Base-by-base conservation (phyloP, 2,888 invertebrate genomes). In the Drosophila infuscata region DNA sequence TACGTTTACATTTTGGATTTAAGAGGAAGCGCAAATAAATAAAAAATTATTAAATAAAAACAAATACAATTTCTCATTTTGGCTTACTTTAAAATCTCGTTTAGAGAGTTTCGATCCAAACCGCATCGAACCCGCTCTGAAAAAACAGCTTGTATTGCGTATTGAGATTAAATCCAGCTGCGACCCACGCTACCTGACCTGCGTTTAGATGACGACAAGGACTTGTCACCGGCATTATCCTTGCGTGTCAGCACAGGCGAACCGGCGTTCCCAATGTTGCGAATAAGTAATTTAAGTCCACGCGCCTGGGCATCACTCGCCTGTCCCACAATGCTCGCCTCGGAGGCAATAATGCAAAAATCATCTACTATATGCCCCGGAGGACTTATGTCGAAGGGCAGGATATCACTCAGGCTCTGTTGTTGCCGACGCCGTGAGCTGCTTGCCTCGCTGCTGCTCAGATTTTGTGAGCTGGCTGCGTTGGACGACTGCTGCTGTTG, bases 311-410 rank as follows among this genome's bases (percentile, higher is more conserved):
- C 92, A 43, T 94, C 93, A 36, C 92, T 92, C 30, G 91, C 92
- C 60, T 92, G 92, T 8, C 91, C 81, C 9, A 92, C 82, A 67
- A 86, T 92, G 66, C 91, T 92, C 30, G 95, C 95, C 91, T 96
- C 98, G 90, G 97, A 96, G 12, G 98, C 97, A 76, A 98, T 96
- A 30, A 97, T 97, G 91, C 96, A 97, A 94, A 98, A 98, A 93
- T 98, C 98, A 92, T 98, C 98, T 83, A 98, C 96, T 43, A 98
- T 94, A 67, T 97, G 97, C 9, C 95, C 93, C 0, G 97, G 96
- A 0, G 96, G 95, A 92, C 96, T 94, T 88, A 96, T 93, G 93
- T 95, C 93, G 92, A 95, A 93, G 89, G 96, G 92, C 93, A 96
- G 93, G 82, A 96, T 94, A 93, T 96, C 91, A 92, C 94, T 87